These are phyloP conservation scores for Rhizomys pruinosus DNA, from an alignment of 2,113 vertebrate genomes.

Conservation along the genomic window DNA sequence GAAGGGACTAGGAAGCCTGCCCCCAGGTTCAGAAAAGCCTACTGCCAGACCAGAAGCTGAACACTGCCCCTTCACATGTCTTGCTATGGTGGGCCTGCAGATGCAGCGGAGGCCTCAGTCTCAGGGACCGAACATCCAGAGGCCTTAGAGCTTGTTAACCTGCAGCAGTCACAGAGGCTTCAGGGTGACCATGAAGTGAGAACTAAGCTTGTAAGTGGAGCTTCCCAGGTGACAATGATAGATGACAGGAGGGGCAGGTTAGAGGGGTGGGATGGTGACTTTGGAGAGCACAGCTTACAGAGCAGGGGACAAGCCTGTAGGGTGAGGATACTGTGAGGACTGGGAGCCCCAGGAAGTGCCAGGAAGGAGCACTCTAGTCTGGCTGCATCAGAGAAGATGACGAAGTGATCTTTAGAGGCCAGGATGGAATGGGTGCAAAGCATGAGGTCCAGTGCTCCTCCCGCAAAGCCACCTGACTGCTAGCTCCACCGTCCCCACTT, in stretches of 20 bases:
- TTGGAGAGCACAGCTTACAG: neutral
- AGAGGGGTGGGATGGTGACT: neutral
- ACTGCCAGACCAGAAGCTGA: neutral
- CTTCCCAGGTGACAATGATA: too few species aligned
- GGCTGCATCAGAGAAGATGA: neutral
- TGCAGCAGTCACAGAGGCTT: neutral
- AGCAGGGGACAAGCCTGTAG: neutral
- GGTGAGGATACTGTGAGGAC: too few species aligned
- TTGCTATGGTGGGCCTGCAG: neutral
- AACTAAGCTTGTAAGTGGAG: neutral
- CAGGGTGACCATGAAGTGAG: too few species aligned
- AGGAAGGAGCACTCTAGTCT: accelerated
- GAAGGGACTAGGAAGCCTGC: neutral
- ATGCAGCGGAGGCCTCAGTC: neutral
- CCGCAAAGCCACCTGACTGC: neutral
- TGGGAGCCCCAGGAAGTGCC: too few species aligned
- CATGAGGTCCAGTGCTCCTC: neutral
- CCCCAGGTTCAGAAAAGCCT: neutral
- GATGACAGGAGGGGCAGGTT: neutral
- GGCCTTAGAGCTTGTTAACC: neutral
- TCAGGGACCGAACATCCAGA: neutral
- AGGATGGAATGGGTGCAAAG: neutral
- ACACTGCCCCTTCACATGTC: neutral
- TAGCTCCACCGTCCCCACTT: neutral
- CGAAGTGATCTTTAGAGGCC: neutral